A percentile compares a stretch with the other conserved stretches of the same genome.
Evolutionary conservation across 2,797 vertebrate species (phyloP).

Genomic region (Gymnopithys bicolor): DNA sequence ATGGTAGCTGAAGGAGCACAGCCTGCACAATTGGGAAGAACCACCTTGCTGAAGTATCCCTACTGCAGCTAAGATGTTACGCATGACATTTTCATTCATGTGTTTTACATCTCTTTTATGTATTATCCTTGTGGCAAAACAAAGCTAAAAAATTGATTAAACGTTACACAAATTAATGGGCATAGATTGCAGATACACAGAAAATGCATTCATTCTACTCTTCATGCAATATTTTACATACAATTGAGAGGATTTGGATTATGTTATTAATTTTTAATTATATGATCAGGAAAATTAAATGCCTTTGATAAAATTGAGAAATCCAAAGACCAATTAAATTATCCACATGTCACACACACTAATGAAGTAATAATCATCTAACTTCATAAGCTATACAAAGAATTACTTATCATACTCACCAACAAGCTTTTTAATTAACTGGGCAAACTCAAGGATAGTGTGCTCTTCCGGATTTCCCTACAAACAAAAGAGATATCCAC

Average conservation of each 20-base stretch:
- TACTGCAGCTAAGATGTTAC: background rate
- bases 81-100: background rate
- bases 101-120: background rate
- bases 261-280: conserved; percentile 25
- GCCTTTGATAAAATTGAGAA: conserved; percentile 15
- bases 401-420: conserved; percentile 81
- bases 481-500: conserved; percentile 40
- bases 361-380: background rate
- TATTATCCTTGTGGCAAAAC: background rate
- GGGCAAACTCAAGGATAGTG: conserved; percentile 96
- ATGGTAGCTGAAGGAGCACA: background rate
- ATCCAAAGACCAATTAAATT: conserved; percentile 23
- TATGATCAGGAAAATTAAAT: background rate
- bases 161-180: background rate
- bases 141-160: background rate
- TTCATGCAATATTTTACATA: background rate
- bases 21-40: background rate
- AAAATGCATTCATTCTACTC: background rate
- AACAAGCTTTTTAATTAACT: conserved; percentile 95
- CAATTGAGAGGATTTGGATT: background rate
- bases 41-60: background rate
- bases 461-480: conserved; percentile 99
- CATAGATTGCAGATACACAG: background rate
- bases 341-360: background rate
- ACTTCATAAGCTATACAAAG: background rate